phyloP scores from a whole-genome alignment of 2,797 vertebrate genomes.

The Cynodonichthys magdalenae region DNA sequence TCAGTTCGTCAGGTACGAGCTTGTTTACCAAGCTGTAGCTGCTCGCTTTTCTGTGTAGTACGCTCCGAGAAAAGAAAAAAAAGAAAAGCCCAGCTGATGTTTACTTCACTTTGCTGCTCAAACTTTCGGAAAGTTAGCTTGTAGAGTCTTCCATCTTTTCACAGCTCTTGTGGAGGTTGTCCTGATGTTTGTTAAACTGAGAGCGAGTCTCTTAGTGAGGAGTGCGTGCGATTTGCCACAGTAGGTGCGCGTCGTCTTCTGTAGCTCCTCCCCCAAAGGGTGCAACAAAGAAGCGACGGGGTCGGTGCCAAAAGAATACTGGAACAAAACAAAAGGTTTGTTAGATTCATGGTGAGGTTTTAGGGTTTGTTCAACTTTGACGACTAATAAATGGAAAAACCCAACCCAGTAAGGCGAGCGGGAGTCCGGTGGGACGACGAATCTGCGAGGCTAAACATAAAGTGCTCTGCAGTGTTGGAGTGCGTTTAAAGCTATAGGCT shows the following conservation, averaged over 20 bases:
- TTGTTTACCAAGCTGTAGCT: not conserved
- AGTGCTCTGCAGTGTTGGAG: constrained; percentile 24
- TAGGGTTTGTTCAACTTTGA: not conserved
- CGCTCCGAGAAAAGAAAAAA: not conserved
- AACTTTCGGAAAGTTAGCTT: not conserved
- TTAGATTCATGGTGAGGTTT: constrained; percentile 13
- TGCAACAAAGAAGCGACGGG: constrained; percentile 79
- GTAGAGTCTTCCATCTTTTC: not conserved
- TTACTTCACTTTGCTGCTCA: no score
- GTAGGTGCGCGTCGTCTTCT: constrained; percentile 87
- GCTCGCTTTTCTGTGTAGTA: not conserved
- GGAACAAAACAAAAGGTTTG: constrained; percentile 9
- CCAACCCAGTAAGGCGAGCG: constrained; percentile 20
- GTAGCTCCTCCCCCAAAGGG: constrained; percentile 85
- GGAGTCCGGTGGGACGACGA: constrained; percentile 27
- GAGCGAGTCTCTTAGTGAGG: constrained; percentile 83
- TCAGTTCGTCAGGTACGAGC: not conserved
- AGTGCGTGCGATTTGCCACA: constrained; percentile 88
- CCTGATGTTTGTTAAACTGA: constrained; percentile 72
- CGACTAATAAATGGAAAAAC: no score
- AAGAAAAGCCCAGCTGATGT: not conserved
- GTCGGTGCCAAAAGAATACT: constrained; percentile 89
- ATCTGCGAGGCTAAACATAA: constrained; percentile 41
- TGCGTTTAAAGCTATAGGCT: constrained; percentile 58
- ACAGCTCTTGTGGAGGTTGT: constrained; percentile 28